Evolutionary conservation across 2,113 vertebrate species (phyloP).

Genomic region (Triplophysa rosa): DNA sequence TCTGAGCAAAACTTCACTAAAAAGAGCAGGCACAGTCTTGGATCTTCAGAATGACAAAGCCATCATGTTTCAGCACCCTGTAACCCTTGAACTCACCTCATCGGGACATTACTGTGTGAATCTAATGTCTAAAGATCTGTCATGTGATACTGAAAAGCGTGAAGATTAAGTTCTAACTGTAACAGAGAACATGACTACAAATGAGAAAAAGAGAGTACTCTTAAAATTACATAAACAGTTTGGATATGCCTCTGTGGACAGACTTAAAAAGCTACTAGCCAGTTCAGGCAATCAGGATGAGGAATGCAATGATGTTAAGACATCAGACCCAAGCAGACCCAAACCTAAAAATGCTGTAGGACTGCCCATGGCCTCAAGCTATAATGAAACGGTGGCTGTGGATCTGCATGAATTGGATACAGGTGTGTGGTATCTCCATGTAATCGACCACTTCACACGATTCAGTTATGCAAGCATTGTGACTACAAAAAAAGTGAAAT

Average conservation of each 20-base stretch:
- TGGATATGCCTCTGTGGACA: too few species aligned
- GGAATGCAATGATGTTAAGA: too few species aligned
- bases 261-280: too few species aligned
- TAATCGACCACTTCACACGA: too few species aligned
- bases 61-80: constrained; percentile 37
- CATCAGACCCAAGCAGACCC: too few species aligned
- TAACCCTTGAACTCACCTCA: constrained; percentile 27
- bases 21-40: constrained; percentile 38
- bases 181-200: constrained; percentile 22
- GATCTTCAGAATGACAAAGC: constrained; percentile 38
- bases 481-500: too few species aligned
- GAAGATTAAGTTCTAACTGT: constrained; percentile 11
- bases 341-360: constrained; percentile 16
- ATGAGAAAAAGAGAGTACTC: not conserved
- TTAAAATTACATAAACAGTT: too few species aligned
- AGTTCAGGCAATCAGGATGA: too few species aligned
- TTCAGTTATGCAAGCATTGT: not conserved
- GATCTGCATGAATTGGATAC: constrained; percentile 4
- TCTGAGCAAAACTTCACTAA: constrained; percentile 39
- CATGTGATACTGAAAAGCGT: constrained; percentile 1
- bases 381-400: constrained; percentile 42
- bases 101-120: constrained; percentile 45
- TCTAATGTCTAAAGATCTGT: not conserved
- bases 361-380: constrained; percentile 30
- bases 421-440: constrained; percentile 20